phyloP scores from a whole-genome alignment of 2,113 vertebrate species.

The Rhombomys opimus region DNA sequence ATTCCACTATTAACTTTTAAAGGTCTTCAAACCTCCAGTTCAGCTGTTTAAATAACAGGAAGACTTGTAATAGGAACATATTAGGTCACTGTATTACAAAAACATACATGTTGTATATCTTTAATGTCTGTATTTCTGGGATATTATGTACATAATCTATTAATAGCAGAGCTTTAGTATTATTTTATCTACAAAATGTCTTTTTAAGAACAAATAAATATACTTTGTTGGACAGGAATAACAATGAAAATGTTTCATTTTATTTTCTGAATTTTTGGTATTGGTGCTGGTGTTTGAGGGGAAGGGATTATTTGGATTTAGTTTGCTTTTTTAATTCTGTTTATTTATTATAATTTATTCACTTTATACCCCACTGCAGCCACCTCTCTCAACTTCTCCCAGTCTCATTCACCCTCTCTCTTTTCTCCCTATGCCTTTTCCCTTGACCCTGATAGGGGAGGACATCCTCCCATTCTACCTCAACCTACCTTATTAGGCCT shows the following conservation, averaged over 20 bases:
- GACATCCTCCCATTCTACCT: too few species aligned
- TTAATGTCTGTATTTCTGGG: slow-evolving; percentile 66
- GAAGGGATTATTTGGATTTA: background rate
- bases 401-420: too few species aligned
- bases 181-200: slow-evolving; percentile 58
- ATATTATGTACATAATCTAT: slow-evolving; percentile 46
- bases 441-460: too few species aligned
- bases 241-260: slow-evolving; percentile 34
- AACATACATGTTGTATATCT: slow-evolving; percentile 60
- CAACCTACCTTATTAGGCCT: too few species aligned
- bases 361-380: too few species aligned
- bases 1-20: slow-evolving; percentile 80
- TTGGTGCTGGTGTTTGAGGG: background rate
- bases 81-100: slow-evolving; percentile 77
- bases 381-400: too few species aligned
- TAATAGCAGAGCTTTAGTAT: slow-evolving; percentile 46
- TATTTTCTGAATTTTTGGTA: background rate
- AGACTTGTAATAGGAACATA: slow-evolving; percentile 75
- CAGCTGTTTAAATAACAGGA: slow-evolving; percentile 83
- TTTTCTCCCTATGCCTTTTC: too few species aligned
- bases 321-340: background rate
- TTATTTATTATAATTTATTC: too few species aligned
- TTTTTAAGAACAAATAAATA: slow-evolving; percentile 29
- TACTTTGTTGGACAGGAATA: background rate
- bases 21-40: slow-evolving; percentile 70